Conservation (phyloP, 2,797 vertebrate genomes). For the Pagetopsis macropterus region DNA sequence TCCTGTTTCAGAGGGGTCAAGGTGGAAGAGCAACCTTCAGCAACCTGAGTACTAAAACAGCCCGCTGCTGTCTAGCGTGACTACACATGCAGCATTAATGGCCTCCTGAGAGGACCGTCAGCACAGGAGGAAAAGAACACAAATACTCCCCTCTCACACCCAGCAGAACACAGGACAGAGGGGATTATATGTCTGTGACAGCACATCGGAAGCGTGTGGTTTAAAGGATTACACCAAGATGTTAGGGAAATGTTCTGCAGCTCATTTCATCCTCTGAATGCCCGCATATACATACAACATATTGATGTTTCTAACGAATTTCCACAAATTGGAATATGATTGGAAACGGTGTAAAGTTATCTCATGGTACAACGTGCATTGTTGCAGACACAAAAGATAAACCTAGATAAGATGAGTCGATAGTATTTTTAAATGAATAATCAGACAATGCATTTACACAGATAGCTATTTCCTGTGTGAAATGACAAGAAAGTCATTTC, state of each 20-base stretch:
- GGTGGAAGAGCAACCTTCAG: conserved; percentile 74
- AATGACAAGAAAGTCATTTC: conserved; percentile 29
- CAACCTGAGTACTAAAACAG: conserved; percentile 76
- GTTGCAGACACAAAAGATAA: conserved; percentile 12
- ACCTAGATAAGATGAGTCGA: conserved; percentile 3
- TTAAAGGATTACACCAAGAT: conserved; percentile 28
- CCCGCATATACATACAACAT: conserved; percentile 11
- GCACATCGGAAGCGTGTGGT: conserved; percentile 29
- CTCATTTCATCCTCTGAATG: conserved; percentile 29
- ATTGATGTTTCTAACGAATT: background rate
- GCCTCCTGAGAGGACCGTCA: conserved; percentile 69
- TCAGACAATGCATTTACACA: background rate
- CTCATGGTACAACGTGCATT: background rate
- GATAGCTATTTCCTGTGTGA: conserved; percentile 29
- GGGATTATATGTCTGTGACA: conserved; percentile 35
- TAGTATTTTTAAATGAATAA: conserved; percentile 11
- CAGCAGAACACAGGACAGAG: conserved; percentile 32
- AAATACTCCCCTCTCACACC: conserved; percentile 60
- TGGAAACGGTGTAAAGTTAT: background rate
- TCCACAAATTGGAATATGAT: background rate
- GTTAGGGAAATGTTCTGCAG: conserved; percentile 12
- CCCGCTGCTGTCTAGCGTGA: conserved; percentile 63
- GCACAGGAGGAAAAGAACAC: conserved; percentile 68
- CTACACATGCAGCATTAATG: conserved; percentile 57
- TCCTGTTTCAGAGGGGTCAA: conserved; percentile 77